Base-by-base conservation (phyloP, 2,113 vertebrate species). In the Oxyruncus cristatus region DNA sequence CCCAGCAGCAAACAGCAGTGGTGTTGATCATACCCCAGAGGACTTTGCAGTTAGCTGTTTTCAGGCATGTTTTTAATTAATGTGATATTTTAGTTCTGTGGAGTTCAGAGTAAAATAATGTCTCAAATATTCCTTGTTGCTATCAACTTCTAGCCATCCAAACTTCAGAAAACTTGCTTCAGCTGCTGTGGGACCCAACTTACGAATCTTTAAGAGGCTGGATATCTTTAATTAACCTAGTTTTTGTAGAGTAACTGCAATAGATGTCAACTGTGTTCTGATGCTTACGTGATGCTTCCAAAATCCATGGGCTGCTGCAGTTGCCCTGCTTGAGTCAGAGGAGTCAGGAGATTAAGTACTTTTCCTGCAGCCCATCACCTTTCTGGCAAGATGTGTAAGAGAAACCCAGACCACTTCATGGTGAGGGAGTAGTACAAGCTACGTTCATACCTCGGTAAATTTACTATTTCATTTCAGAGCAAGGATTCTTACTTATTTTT, bases 301-400 rank as follows among this genome's bases (percentile, higher is more conserved):
- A 66, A 81, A 65, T 71, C 55, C 37, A 17, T 0, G 0, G 14
- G n/a, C 11, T 10, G n/a, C 35, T 66, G 15, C 32, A n/a, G 20
- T 58, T 84, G 14, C 7, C 11, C 6, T 84, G 6, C 32, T 62
- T 62, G 15, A 52, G n/a, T 46, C 68, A 71, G 19, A 61, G 47
- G 35, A 41, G 46, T 66, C 32, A 67, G 35, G 63, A 49, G 7
- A 62, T 17, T 3, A 71, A 63, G 8, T 41, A 17, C 5, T 63
- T 4, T 35, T 63, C 22, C 22, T 7, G 8, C 7, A 41, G 12
- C 26, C 22, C 24, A 59, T 24, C 24, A 4, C 26, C 21, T 30
- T 84, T 81, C 77, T 63, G 47, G 50, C 35, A 81, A 32, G 26
- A 84, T 3, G 0, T n/a, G 24, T 66, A 63, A n/a, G n/a, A 90